Evolutionary conservation across 2,797 vertebrate species (phyloP).

Genomic region (Chloroceryle amazona): DNA sequence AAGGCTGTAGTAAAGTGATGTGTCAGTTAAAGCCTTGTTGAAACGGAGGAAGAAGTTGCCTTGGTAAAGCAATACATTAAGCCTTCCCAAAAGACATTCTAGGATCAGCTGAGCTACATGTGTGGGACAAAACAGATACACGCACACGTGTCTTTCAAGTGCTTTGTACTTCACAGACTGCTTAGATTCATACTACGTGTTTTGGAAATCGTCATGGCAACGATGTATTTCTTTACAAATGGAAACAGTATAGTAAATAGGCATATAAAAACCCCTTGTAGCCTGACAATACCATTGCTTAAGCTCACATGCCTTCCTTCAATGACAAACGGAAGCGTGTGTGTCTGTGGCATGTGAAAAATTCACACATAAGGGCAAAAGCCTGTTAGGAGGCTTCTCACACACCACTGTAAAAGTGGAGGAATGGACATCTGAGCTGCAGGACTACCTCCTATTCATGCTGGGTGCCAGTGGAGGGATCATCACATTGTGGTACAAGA

Average conservation of each 20-base stretch:
- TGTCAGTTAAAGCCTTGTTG: not conserved
- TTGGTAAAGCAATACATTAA: not conserved
- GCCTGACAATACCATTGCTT: not conserved
- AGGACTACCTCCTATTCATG: fast-evolving
- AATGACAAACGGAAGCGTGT: not conserved
- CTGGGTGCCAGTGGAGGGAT: not conserved
- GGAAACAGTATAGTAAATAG: slow-evolving; percentile 5
- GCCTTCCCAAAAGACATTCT: not conserved
- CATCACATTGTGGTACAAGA: fast-evolving
- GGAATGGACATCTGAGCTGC: fast-evolving
- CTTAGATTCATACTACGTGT: not conserved
- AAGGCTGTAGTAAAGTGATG: not conserved
- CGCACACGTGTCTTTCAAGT: not conserved
- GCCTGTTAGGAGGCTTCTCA: not conserved
- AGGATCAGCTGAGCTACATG: not conserved
- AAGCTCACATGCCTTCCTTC: not conserved
- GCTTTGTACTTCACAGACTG: not conserved
- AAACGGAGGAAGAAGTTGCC: not conserved
- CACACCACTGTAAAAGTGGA: not conserved
- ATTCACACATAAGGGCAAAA: not conserved
- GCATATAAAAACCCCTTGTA: slow-evolving; percentile 33
- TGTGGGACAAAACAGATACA: not conserved
- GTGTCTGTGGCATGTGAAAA: not conserved
- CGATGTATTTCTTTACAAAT: not conserved
- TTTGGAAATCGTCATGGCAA: slow-evolving; percentile 17